Evolutionary conservation across 1,140 invertebrate genomes (phyloP).

Genomic region (Limonius californicus): DNA sequence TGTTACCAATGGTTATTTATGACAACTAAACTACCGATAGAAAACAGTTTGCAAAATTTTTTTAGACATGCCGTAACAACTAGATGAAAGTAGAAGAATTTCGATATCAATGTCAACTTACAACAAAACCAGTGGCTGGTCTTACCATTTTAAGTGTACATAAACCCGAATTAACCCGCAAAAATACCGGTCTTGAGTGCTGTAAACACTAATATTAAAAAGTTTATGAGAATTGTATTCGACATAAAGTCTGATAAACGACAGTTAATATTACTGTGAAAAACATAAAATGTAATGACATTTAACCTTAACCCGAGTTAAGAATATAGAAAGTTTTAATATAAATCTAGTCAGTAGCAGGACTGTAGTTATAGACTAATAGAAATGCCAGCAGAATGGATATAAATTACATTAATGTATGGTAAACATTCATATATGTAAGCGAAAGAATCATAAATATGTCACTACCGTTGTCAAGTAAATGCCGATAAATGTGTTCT

Average conservation of each 20-base stretch:
- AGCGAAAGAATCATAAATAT: constrained; percentile 47
- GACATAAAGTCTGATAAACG: constrained; percentile 11
- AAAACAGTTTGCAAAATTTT: too few relatives aligned
- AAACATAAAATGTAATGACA: constrained; percentile 36
- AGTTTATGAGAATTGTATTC: constrained; percentile 2
- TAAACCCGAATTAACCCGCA: too few relatives aligned
- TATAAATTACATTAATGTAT: constrained; percentile 49
- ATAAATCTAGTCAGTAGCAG: constrained; percentile 30
- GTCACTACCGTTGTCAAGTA: constrained; percentile 48
- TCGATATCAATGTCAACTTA: too few relatives aligned
- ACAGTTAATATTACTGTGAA: constrained; percentile 23
- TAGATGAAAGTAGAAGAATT: too few relatives aligned
- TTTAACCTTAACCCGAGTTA: constrained; percentile 36
- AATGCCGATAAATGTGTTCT: constrained; percentile 49
- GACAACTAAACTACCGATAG: too few relatives aligned
- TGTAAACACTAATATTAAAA: background rate
- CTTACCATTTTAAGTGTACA: too few relatives aligned
- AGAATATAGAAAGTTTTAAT: constrained; percentile 38
- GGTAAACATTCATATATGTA: constrained; percentile 49
- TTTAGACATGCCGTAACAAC: too few relatives aligned
- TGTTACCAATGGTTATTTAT: too few relatives aligned
- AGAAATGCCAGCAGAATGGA: constrained; percentile 47
- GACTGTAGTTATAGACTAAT: constrained; percentile 44
- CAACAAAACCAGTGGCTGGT: too few relatives aligned
- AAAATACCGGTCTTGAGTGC: too few relatives aligned